Conservation (phyloP, 2,113 vertebrate species). For the Lophotis ruficrista region DNA sequence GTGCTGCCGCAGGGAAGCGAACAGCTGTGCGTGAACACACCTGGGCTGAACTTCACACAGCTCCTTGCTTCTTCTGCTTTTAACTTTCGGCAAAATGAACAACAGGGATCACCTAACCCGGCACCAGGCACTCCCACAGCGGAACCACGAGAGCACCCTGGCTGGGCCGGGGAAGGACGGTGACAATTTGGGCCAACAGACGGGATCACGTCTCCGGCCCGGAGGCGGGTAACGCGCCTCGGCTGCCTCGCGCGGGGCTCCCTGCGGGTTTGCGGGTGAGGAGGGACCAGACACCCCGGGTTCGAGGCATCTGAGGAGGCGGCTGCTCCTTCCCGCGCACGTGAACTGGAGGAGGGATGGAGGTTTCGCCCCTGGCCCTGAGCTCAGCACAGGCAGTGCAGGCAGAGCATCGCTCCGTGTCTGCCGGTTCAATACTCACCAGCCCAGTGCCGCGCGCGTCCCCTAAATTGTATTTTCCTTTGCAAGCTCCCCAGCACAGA, state of each 20-base stretch:
- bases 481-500: neutral
- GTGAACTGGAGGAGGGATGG: neutral
- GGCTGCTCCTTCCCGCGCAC: fast-evolving
- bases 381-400: neutral
- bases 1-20: neutral
- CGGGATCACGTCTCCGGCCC: neutral
- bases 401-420: neutral
- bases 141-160: fast-evolving
- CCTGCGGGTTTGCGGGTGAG: neutral
- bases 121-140: no score
- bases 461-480: neutral
- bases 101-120: neutral
- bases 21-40: neutral
- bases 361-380: neutral
- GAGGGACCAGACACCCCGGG: fast-evolving
- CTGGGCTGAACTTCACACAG: neutral
- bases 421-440: neutral
- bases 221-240: fast-evolving
- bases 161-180: fast-evolving
- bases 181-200: neutral
- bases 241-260: fast-evolving
- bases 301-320: neutral
- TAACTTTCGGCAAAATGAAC: neutral
- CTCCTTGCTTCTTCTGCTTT: neutral
- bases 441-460: neutral